phyloP scores from a whole-genome alignment of 1,140 invertebrate genomes.

The Acyrthosiphon pisum region DNA sequence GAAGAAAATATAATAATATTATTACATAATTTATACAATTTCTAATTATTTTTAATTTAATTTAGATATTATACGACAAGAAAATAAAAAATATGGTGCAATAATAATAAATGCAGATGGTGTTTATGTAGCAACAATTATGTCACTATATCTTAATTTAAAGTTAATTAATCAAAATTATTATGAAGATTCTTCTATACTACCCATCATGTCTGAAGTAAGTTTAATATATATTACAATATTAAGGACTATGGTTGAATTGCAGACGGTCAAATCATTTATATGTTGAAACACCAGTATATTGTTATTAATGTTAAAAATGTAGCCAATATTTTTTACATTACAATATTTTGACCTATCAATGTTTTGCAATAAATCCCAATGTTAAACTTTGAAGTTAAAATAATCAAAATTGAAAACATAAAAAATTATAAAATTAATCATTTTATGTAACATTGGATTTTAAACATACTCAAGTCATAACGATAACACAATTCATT shows the following conservation, averaged over 20 bases:
- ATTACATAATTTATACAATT: not conserved
- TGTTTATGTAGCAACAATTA: conserved; percentile 89
- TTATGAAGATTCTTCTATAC: conserved; percentile 71
- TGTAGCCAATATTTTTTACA: not conserved
- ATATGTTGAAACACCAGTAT: not conserved
- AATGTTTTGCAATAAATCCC: not conserved
- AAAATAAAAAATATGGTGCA: conserved; percentile 64
- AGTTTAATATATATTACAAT: conserved; percentile 59
- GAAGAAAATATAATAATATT: not conserved
- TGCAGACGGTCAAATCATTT: not conserved
- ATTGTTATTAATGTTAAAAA: not conserved
- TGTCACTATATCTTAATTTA: conserved; percentile 81
- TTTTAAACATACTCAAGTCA: not conserved
- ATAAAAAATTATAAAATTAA: not conserved
- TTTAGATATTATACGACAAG: conserved; percentile 42
- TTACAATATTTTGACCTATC: not conserved
- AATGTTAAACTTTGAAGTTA: not conserved
- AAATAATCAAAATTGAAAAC: not conserved
- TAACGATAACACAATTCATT: not conserved
- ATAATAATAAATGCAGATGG: conserved; percentile 95
- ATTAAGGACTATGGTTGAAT: not conserved
- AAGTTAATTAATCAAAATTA: conserved; percentile 80
- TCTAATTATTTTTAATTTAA: not conserved
- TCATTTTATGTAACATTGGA: not conserved
- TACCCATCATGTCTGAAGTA: conserved; percentile 71